Percentiles rank a stretch among this genome's conserved stretches.
Evolutionary conservation across 2,888 invertebrate species (phyloP).

Genomic region (Oscheius onirici): DNA sequence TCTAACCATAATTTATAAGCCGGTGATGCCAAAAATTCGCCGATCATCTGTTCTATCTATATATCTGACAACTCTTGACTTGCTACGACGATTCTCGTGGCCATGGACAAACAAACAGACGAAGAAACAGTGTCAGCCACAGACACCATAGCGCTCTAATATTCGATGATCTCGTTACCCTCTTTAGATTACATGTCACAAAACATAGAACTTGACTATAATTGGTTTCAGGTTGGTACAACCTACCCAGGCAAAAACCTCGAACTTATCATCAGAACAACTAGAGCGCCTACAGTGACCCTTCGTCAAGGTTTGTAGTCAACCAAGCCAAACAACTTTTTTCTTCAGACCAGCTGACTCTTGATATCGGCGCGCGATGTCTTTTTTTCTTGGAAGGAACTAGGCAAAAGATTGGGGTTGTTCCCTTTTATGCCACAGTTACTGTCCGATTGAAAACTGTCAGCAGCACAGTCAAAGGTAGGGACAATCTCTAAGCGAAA

Average conservation of each 20-base stretch:
- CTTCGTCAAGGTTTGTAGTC: conserved; percentile 35
- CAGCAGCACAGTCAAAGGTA: conserved; percentile 40
- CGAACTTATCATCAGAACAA: conserved; percentile 54
- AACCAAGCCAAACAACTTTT: not conserved
- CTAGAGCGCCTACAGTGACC: conserved; percentile 45
- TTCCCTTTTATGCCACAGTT: conserved; percentile 48
- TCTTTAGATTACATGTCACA: too few species aligned
- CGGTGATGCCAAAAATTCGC: too few species aligned
- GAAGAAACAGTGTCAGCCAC: too few species aligned
- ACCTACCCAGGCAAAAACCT: conserved; percentile 50
- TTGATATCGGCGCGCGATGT: conserved; percentile 44
- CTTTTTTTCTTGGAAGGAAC: conserved; percentile 57
- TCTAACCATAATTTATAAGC: too few species aligned
- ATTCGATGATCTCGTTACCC: too few species aligned
- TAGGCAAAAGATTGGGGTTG: conserved; percentile 53
- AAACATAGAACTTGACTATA: too few species aligned
- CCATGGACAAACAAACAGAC: too few species aligned
- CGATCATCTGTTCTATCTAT: too few species aligned
- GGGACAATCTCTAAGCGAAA: too few species aligned
- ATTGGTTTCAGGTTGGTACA: conserved; percentile 48
- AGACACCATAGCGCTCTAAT: too few species aligned
- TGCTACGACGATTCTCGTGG: too few species aligned
- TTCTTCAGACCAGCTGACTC: conserved; percentile 39
- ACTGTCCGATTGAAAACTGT: conserved; percentile 39
- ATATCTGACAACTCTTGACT: too few species aligned